phyloP scores from a whole-genome alignment of 2,888 invertebrate genomes.

The Lithophane ornitopus region DNA sequence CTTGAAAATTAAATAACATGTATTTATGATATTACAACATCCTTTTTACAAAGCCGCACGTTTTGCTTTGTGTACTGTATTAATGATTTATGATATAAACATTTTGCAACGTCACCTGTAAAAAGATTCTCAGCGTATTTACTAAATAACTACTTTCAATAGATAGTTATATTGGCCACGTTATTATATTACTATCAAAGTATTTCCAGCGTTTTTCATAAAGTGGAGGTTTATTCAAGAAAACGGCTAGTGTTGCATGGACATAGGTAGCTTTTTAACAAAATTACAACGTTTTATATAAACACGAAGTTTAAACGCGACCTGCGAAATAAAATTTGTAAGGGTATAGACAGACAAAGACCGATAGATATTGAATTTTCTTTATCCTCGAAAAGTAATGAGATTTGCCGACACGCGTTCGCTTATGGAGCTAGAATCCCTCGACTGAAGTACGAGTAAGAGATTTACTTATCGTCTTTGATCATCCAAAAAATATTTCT shows the following conservation, averaged over 20 bases:
- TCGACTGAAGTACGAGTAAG: conserved; percentile 70
- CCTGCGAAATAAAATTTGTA: conserved; percentile 76
- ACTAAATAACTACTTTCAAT: conserved; percentile 8
- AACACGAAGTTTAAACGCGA: conserved; percentile 69
- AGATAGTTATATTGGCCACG: background rate
- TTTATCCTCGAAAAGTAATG: conserved; percentile 84
- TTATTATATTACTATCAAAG: conserved; percentile 5
- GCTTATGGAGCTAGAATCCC: conserved; percentile 77
- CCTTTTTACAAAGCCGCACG: conserved; percentile 1
- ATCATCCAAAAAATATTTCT: conserved; percentile 74
- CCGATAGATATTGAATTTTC: conserved; percentile 84
- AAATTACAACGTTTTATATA: conserved; percentile 24
- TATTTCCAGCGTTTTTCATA: conserved; percentile 10
- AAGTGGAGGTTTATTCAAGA: background rate
- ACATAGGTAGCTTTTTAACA: background rate
- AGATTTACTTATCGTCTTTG: conserved; percentile 80
- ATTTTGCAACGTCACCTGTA: background rate
- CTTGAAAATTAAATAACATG: conserved; percentile 27
- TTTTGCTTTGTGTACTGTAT: conserved; percentile 20
- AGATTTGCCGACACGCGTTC: conserved; percentile 85
- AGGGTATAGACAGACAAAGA: conserved; percentile 77
- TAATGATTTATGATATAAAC: background rate
- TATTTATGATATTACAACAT: conserved; percentile 13
- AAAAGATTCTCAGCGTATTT: conserved; percentile 1
- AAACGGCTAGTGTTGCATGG: background rate